phyloP scores from a whole-genome alignment of 2,113 vertebrate genomes.

The Hippocampus comes region DNA sequence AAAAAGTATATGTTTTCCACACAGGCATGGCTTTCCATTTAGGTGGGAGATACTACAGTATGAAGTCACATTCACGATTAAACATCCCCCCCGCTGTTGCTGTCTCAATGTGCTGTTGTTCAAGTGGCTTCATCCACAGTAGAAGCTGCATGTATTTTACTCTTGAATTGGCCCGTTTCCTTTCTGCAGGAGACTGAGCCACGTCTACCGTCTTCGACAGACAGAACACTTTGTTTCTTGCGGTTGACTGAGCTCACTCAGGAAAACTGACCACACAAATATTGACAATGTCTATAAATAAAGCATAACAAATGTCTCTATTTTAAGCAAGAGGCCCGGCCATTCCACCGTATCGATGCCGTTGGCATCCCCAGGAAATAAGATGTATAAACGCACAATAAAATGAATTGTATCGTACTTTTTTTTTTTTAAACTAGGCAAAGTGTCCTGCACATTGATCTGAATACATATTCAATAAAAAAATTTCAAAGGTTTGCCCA shows the following conservation, averaged over 20 bases:
- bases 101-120: slow-evolving; percentile 58
- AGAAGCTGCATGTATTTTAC: slow-evolving; percentile 44
- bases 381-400: neutral
- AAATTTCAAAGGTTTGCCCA: neutral
- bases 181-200: slow-evolving; percentile 45
- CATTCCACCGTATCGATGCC: neutral
- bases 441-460: too few relatives aligned
- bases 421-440: neutral
- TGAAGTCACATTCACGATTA: slow-evolving; percentile 56
- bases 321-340: neutral
- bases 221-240: slow-evolving; percentile 51
- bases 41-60: slow-evolving; percentile 13
- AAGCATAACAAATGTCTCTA: neutral
- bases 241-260: slow-evolving; percentile 36
- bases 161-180: slow-evolving; percentile 35
- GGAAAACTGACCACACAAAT: slow-evolving; percentile 27
- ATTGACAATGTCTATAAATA: neutral
- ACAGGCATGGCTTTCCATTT: neutral
- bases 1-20: neutral
- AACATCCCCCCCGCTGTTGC: slow-evolving; percentile 40
- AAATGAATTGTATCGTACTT: neutral
- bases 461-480: neutral
- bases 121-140: slow-evolving; percentile 45
- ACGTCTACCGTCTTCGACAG: slow-evolving; percentile 30
- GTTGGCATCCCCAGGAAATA: neutral